phyloP scores from a whole-genome alignment of 2,797 vertebrate genomes.

The Protonibea diacanthus region DNA sequence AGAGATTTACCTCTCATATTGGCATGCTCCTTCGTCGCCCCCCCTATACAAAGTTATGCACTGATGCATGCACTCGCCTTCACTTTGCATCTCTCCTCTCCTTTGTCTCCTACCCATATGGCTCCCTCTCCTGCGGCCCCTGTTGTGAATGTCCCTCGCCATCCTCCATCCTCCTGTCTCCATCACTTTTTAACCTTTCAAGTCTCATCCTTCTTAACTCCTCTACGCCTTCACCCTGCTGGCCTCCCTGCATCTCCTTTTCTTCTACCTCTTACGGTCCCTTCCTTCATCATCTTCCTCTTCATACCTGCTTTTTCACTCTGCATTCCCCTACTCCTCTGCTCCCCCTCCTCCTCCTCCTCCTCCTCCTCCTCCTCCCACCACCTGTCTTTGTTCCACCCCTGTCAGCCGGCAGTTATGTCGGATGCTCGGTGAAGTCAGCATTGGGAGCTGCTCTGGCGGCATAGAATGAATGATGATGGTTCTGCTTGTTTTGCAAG shows the following conservation, averaged over 20 bases:
- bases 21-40: conserved; percentile 47
- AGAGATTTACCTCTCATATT: conserved; percentile 51
- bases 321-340: conserved; percentile 5
- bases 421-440: conserved; percentile 40
- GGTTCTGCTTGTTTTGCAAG: conserved; percentile 62
- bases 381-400: conserved; percentile 68
- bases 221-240: conserved; percentile 6
- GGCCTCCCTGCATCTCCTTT: conserved; percentile 3
- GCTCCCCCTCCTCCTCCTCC: neutral
- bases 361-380: conserved; percentile 17
- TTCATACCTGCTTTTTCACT: conserved; percentile 29
- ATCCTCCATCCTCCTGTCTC: conserved; percentile 20
- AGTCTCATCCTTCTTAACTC: conserved; percentile 27
- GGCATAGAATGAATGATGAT: conserved; percentile 58
- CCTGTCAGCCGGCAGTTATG: conserved; percentile 52
- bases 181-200: conserved; percentile 43
- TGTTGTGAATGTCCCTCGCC: conserved; percentile 25
- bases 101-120: conserved; percentile 61
- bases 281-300: neutral
- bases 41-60: conserved; percentile 54
- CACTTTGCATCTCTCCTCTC: conserved; percentile 60
- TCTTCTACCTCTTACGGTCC: neutral
- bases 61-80: conserved; percentile 61
- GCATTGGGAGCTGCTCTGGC: conserved; percentile 38
- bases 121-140: conserved; percentile 20